Percentiles rank a stretch among this genome's conserved stretches.
Conservation (phyloP, 2,113 vertebrate species). For the Neotoma lepida region DNA sequence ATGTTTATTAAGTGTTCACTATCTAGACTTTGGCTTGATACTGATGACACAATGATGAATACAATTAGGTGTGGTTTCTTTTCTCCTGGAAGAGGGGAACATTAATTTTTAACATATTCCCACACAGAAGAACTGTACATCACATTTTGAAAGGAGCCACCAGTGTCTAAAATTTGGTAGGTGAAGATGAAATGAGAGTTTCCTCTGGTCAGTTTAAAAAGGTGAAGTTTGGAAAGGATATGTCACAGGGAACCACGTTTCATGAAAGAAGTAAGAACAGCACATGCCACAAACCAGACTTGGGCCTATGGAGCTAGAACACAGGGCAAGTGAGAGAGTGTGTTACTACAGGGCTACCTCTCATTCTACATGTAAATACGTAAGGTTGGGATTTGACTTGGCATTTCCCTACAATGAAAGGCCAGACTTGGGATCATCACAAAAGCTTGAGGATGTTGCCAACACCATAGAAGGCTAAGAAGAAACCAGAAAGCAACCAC, state of each 20-base stretch:
- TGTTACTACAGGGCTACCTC: neutral
- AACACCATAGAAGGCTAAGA: neutral
- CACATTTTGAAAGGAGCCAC: neutral
- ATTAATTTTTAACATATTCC: neutral
- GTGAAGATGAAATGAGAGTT: neutral
- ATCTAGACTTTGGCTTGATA: neutral
- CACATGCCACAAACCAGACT: neutral
- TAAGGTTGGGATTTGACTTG: neutral
- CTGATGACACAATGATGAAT: neutral
- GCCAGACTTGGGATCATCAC: neutral
- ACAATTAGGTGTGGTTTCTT: constrained; percentile 19
- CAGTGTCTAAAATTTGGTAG: neutral
- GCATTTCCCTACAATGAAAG: neutral
- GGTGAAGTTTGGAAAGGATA: neutral
- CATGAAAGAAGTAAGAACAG: constrained; percentile 24
- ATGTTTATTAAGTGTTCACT: constrained; percentile 21
- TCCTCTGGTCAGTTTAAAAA: neutral
- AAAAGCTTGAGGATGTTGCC: neutral
- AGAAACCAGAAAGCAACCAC: constrained; percentile 26
- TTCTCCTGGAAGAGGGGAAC: constrained; percentile 32
- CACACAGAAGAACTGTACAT: neutral
- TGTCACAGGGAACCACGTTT: neutral
- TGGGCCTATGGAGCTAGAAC: neutral
- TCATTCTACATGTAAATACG: neutral
- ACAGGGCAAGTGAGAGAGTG: neutral